Conservation (phyloP, 2,797 vertebrate genomes). For the Pseudotriccus pelzelni region DNA sequence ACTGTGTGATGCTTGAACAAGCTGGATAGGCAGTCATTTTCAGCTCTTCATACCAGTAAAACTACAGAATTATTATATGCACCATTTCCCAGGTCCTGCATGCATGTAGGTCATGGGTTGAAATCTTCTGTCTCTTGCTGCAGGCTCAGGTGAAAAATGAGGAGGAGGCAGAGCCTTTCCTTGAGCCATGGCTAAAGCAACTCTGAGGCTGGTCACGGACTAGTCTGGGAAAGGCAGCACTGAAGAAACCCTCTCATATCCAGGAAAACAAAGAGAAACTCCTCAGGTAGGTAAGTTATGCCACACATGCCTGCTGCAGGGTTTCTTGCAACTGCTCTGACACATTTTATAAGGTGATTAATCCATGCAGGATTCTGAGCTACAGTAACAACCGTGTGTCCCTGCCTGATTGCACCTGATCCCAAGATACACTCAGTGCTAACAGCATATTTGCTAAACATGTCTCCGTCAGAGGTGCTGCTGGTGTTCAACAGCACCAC, state of each 20-base stretch:
- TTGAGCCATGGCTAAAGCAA: background rate
- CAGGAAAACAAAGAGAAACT: background rate
- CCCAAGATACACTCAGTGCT: background rate
- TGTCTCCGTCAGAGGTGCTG: background rate
- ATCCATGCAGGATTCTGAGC: background rate
- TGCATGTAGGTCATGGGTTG: background rate
- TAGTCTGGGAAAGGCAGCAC: background rate
- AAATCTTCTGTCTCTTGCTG: background rate
- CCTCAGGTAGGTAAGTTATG: background rate
- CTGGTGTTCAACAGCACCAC: background rate
- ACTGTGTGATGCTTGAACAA: background rate
- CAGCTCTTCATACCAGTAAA: background rate
- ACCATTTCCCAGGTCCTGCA: background rate
- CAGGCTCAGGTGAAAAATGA: background rate
- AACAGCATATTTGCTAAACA: background rate
- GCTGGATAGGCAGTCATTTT: background rate
- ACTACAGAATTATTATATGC: background rate
- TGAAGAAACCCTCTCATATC: background rate
- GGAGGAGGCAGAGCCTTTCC: background rate
- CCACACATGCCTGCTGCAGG: background rate
- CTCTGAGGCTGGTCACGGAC: background rate
- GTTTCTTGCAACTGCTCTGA: background rate
- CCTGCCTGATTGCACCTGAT: background rate
- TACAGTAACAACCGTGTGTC: background rate
- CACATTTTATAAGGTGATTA: background rate